Base-by-base conservation (phyloP, 2,113 vertebrate species). In the Zapornia atra region DNA sequence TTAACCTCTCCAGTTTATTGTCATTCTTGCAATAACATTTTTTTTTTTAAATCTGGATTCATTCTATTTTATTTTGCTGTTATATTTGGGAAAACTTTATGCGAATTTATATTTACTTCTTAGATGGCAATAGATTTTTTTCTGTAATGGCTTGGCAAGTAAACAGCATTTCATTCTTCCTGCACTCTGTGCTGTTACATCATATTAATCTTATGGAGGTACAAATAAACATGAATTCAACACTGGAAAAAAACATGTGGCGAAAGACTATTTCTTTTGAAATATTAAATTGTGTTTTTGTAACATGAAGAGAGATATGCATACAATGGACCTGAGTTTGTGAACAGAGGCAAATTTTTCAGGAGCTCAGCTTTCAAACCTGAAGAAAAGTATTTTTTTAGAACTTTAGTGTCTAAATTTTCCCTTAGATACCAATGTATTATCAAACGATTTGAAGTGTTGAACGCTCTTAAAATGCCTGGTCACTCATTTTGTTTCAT, bases 121-220 rank as follows among this genome's bases (percentile, higher is more conserved):
- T 92, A 1, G 8, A 50, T 4, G 3, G 19, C 36, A 77, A 70
- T 34, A 73, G 36, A 64, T 88, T 91, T 68, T 46, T 46, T 77
- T 85, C 84, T 90, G 17, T 73, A 66, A 86, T 25, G 42, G 15
- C 33, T 94, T 92, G 66, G 40, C 90, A 82, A 76, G 25, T 69
- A 90, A 82, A 73, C 10, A 86, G 11, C 36, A 56, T 88, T 96
- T 94, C 20, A 73, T 88, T 93, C 80, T 73, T 92, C 90, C 46
- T 83, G 11, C 19, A 56, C 38, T 81, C 61, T 63, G 9, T 87
- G 54, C 63, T 46, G 51, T 95, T 86, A 31, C 46, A 81, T 86
- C 86, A 48, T 24, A 15, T 68, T 90, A 90, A 77, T 86, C 48
- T 90, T 44, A 76, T 56, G 57, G 26, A 92, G 34, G 65, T 75